Evolutionary conservation across 2,888 invertebrate species (phyloP).

Genomic region (Syrphus vitripennis): DNA sequence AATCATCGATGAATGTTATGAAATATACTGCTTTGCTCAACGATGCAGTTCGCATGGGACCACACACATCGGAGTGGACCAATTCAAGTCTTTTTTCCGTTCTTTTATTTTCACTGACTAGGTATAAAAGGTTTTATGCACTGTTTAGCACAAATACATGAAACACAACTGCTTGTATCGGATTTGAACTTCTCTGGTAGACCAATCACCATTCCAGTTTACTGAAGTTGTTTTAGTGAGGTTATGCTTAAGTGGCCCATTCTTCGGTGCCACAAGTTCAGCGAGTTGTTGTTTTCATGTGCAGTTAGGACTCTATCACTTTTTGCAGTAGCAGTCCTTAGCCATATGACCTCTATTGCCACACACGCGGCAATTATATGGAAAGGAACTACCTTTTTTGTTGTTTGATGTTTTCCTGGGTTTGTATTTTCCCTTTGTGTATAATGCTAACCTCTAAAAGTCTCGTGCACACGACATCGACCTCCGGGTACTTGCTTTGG

Average conservation of each 20-base stretch:
- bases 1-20: constrained; percentile 14
- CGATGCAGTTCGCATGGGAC: background rate
- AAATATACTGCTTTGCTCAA: background rate
- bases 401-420: background rate
- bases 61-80: background rate
- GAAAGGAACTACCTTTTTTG: background rate
- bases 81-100: background rate
- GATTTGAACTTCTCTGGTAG: background rate
- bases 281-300: background rate
- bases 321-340: constrained; percentile 14
- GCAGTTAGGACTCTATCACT: background rate
- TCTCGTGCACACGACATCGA: background rate
- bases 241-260: constrained; percentile 18
- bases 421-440: constrained; percentile 8
- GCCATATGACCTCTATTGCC: constrained; percentile 33
- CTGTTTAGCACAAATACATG: constrained; percentile 16
- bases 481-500: constrained; percentile 20
- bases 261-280: background rate
- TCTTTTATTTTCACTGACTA: background rate
- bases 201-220: constrained; percentile 10
- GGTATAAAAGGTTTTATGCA: background rate
- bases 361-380: constrained; percentile 13
- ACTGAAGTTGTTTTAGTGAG: constrained; percentile 23
- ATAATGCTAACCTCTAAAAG: constrained; percentile 7
- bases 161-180: background rate